Conservation (phyloP, 2,888 invertebrate species). For the Tenthredo notha region DNA sequence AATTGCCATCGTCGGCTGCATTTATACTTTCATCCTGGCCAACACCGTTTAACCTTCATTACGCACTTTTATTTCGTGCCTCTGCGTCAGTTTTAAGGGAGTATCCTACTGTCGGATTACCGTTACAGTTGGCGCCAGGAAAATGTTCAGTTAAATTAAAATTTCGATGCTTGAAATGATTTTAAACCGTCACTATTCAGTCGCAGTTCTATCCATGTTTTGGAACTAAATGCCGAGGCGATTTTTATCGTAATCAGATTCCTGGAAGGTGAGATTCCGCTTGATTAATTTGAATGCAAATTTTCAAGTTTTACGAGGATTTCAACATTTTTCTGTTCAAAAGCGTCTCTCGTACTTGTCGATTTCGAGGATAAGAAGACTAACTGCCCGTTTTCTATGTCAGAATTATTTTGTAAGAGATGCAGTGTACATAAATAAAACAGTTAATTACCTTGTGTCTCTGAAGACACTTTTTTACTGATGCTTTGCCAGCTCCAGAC, state of each 20-base stretch:
- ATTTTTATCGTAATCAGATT: slow-evolving; percentile 8
- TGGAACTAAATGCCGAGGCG: not conserved
- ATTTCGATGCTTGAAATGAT: not conserved
- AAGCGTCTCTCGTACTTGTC: not conserved
- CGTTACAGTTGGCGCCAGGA: slow-evolving; percentile 10
- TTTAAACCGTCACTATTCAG: not conserved
- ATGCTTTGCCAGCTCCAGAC: not conserved
- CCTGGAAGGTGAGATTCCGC: not conserved
- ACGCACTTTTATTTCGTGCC: slow-evolving; percentile 47
- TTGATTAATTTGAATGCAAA: slow-evolving; percentile 22
- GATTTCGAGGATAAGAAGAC: not conserved
- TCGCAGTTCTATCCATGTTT: not conserved
- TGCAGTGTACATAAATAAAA: not conserved
- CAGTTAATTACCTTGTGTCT: slow-evolving; percentile 1
- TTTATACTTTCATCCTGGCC: slow-evolving; percentile 29
- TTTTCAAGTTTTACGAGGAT: not conserved
- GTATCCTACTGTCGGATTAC: slow-evolving; percentile 7
- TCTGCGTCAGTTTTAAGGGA: slow-evolving; percentile 18
- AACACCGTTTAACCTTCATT: slow-evolving; percentile 49
- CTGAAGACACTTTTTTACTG: not conserved
- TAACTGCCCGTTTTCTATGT: not conserved
- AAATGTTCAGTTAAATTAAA: not conserved
- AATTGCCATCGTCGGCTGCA: slow-evolving; percentile 42
- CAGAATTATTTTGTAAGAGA: not conserved
- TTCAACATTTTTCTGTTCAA: not conserved